phyloP scores from a whole-genome alignment of 30 jellyfish, hydroid and myxozoan genomes.

The Aurelia aurita region DNA sequence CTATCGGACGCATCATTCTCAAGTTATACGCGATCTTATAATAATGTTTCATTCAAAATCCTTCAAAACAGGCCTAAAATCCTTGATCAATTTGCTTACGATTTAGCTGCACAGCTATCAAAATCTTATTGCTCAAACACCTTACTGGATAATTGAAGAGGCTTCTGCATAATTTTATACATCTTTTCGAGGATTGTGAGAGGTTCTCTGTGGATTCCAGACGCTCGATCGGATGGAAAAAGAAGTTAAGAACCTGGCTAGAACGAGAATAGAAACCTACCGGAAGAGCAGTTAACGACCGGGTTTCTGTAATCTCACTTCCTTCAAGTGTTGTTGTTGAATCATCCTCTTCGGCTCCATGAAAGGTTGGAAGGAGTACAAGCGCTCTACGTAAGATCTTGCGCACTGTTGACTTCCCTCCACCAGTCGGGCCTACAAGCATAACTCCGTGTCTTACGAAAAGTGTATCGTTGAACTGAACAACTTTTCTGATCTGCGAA shows the following conservation, averaged over 20 bases:
- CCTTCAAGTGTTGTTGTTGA: conserved; percentile 54
- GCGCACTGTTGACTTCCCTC: conserved; percentile 92
- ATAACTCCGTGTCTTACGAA: conserved; percentile 89
- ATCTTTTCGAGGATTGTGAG: no score
- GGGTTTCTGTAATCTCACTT: conserved; percentile 31
- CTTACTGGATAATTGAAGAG: no score
- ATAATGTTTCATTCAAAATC: no score
- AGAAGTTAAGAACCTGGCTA: background rate
- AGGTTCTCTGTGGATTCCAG: no score
- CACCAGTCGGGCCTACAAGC: conserved; percentile 94
- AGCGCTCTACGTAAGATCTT: conserved; percentile 75
- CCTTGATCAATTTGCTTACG: no score
- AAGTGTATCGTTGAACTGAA: conserved; percentile 82
- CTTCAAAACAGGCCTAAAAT: no score
- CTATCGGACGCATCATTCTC: no score
- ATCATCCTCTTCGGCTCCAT: conserved; percentile 54
- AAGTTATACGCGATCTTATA: no score
- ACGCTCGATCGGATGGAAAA: background rate
- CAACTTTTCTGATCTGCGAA: conserved; percentile 74
- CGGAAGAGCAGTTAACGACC: conserved; percentile 24
- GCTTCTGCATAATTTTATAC: no score
- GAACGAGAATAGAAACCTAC: conserved; percentile 4
- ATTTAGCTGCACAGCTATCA: no score
- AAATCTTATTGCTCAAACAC: no score
- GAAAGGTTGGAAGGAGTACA: conserved; percentile 45